These are phyloP conservation scores for Leucophenga montana DNA, from an alignment of 2,888 invertebrate genomes.

Conservation along the genomic window DNA sequence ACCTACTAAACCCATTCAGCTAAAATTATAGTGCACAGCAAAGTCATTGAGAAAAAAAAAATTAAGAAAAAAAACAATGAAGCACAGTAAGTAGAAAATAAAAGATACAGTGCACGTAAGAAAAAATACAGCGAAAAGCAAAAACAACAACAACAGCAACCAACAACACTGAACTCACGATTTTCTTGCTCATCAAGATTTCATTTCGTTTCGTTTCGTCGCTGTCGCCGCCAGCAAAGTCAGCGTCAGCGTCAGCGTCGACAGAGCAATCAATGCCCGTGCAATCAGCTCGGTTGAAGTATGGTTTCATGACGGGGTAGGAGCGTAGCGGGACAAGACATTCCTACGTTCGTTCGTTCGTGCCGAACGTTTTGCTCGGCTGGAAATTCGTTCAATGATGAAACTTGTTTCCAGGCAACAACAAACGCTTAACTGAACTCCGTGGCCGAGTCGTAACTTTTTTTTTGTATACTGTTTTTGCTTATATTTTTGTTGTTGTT, in stretches of 20 bases:
- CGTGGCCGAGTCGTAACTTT: constrained; percentile 15
- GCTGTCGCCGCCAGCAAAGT: neutral
- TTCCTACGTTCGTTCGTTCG: neutral
- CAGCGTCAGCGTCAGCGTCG: neutral
- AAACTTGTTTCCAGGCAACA: constrained; percentile 22
- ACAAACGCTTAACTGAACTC: constrained; percentile 9
- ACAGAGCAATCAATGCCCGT: constrained; percentile 23
- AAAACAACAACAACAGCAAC: neutral
- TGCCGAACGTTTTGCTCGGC: constrained; percentile 8
- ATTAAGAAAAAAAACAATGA: too few relatives aligned
- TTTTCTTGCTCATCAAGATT: constrained; percentile 29
- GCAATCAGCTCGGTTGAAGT: constrained; percentile 5
- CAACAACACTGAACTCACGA: constrained; percentile 22
- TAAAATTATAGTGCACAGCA: neutral
- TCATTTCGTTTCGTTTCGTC: constrained; percentile 7
- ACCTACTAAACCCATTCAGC: too few relatives aligned
- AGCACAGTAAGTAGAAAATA: constrained; percentile 14
- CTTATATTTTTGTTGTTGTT: too few relatives aligned
- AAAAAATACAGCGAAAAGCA: neutral
- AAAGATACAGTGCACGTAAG: constrained; percentile 18
- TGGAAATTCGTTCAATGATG: constrained; percentile 5
- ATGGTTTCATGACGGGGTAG: neutral
- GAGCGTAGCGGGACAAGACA: neutral
- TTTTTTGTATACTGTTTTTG: neutral
- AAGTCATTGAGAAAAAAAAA: constrained; percentile 13